Evolutionary conservation across 1,140 invertebrate species (phyloP), one percentile per base, ranked within the genome.

Genomic region (Meloidogyne floridensis): DNA sequence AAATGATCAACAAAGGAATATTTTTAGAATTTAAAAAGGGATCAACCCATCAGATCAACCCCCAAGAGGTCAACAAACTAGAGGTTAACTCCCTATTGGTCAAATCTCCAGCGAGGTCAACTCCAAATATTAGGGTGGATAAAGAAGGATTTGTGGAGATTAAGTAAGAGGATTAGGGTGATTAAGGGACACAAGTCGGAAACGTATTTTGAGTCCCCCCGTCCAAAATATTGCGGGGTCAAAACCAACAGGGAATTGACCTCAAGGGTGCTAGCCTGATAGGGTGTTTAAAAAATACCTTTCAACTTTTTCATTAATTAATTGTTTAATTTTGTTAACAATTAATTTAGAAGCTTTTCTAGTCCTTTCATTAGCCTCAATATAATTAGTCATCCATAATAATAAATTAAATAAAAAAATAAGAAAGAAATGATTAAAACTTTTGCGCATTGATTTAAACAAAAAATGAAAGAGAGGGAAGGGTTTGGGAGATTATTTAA

Each of bases 301-400:
- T 65, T 87, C 75, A n/a, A 76, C 74, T 69, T 84, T 79, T 75
- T 84, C 69, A 76, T 86, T 87, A 13, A 86, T 87, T 11, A 86
- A 84, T 43, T 78, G 69, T 32, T 85, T 87, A 51, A 86, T 87
- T 32, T 72, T 69, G 10, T 80, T n/a, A 43, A 83, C 10, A 18
- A 51, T 65, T 47, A 47, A 32, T 51, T 82, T 71, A 65, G 54
- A 59, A 18, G 82, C 82, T 69, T 84, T 84, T 42, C 54, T 53
- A 15, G 82, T 84, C 73, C 84, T 72, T 53, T 77, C 47, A 43
- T 77, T 18, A 5, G 70, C 53, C 10, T 54, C 56, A 42, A n/a
- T n/a, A 18, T 75, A 6, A 47, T 47, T 47, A 47, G 47, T 47
- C 47, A 47, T 47, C 47, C 47, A 47, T 47, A 47, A 47, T 47